phyloP scores from a whole-genome alignment of 2,113 vertebrate genomes.

The Mustelus asterias region DNA sequence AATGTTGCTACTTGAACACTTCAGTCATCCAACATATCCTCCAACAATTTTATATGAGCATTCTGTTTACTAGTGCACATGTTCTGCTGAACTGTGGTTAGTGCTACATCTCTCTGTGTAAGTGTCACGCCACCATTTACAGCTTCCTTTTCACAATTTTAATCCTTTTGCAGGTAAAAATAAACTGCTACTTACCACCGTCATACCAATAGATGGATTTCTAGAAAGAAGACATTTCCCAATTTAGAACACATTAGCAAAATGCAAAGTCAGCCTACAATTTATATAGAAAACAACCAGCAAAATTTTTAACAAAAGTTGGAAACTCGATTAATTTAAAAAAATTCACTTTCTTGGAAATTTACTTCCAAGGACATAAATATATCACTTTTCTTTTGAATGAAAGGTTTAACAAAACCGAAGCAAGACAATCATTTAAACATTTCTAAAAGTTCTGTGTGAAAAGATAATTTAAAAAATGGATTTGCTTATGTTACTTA shows the following conservation, averaged over 20 bases:
- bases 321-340: not conserved
- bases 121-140: not conserved
- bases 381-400: no score
- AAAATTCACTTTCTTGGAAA: not conserved
- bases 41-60: not conserved
- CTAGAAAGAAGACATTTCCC: not conserved
- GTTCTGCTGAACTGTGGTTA: constrained; percentile 5
- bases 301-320: not conserved
- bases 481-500: not conserved
- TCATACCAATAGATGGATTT: not conserved
- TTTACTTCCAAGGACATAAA: not conserved
- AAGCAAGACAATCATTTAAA: not conserved
- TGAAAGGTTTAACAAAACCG: not conserved
- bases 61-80: not conserved
- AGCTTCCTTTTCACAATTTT: not conserved
- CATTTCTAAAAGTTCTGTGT: not conserved
- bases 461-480: not conserved
- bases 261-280: not conserved
- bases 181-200: not conserved
- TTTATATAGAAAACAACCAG: not conserved
- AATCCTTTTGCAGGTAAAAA: constrained; percentile 14
- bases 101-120: not conserved
- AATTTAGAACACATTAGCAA: not conserved
- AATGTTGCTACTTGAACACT: not conserved
- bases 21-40: not conserved